phyloP scores from a whole-genome alignment of 2,888 invertebrate genomes.

The Pediacus dermestoides region DNA sequence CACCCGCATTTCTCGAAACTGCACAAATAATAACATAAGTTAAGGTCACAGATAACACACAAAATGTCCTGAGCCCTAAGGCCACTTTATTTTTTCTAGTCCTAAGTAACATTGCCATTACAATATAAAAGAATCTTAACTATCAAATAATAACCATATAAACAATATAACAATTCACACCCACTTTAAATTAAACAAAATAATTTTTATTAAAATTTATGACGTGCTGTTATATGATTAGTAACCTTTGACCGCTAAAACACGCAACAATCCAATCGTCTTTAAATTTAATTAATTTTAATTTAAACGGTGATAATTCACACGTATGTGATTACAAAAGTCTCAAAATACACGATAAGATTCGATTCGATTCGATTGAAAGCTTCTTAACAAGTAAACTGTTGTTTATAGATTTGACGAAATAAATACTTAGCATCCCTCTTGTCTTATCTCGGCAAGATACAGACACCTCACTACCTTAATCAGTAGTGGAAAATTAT shows the following conservation, averaged over 20 bases:
- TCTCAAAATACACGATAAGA: slow-evolving; percentile 14
- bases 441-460: too few relatives aligned
- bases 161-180: slow-evolving; percentile 12
- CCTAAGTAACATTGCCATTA: slow-evolving; percentile 43
- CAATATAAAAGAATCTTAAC: slow-evolving; percentile 19
- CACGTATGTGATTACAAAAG: slow-evolving; percentile 1
- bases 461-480: slow-evolving; percentile 16
- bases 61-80: slow-evolving; percentile 39
- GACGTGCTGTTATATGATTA: too few relatives aligned
- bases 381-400: slow-evolving; percentile 23
- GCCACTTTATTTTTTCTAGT: slow-evolving; percentile 40
- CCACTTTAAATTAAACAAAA: slow-evolving; percentile 19
- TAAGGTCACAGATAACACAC: slow-evolving; percentile 37
- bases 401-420: slow-evolving; percentile 11
- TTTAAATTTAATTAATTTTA: slow-evolving; percentile 1
- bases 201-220: too few relatives aligned
- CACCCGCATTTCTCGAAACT: too few relatives aligned
- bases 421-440: slow-evolving; percentile 24
- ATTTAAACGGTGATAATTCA: slow-evolving; percentile 7
- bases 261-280: background rate
- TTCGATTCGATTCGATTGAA: slow-evolving; percentile 15
- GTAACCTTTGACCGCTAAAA: background rate
- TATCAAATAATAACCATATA: slow-evolving; percentile 27
- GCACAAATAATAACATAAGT: slow-evolving; percentile 37
- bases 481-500: slow-evolving; percentile 36